Evolutionary conservation across 1,140 invertebrate genomes (phyloP), one percentile per base, ranked within the genome.

Genomic region (Goniozus legneri): DNA sequence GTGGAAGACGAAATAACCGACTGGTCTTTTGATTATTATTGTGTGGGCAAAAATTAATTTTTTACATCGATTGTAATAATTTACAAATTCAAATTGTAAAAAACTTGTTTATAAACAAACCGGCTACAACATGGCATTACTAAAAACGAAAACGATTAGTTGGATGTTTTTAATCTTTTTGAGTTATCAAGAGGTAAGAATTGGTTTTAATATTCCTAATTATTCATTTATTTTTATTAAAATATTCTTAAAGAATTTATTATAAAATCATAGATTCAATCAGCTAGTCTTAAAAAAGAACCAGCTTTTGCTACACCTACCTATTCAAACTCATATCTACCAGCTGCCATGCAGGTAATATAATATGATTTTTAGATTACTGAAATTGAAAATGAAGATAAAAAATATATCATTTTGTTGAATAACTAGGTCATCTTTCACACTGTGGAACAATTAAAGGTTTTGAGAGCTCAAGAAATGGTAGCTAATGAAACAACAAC

Each of bases 401-500:
- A 27, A 34, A 24, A 19, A 39, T n/a, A 22, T n/a, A n/a, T n/a
- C n/a, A n/a, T n/a, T n/a, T n/a, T n/a, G n/a, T n/a, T n/a, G n/a
- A n/a, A n/a, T n/a, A 24, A 1, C 33, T 34, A 73, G 70, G 70
- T 73, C 12, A 73, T 70, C 45, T 73, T 71, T 48, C 62, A 73
- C 38, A 56, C 65, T 2, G 70, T 71, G 7, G 67, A 70, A 7
- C 69, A 73, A 44, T 19, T 71, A 24, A 70, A 66, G 36, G 36
- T 40, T 21, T 40, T 63, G 1, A 59, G 60, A 54, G 31, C 41
- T 0, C 60, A 68, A 35, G 58, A 69, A 45, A 16, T 20, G 8
- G n/a, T 40, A 37, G 18, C 51, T n/a, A 27, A 27, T 27, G 10
- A 56, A 39, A 47, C 13, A 22, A 3, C 20, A n/a, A 19, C 18